Evolutionary conservation across 2,113 vertebrate species (phyloP).

Genomic region (Lutjanus erythropterus): DNA sequence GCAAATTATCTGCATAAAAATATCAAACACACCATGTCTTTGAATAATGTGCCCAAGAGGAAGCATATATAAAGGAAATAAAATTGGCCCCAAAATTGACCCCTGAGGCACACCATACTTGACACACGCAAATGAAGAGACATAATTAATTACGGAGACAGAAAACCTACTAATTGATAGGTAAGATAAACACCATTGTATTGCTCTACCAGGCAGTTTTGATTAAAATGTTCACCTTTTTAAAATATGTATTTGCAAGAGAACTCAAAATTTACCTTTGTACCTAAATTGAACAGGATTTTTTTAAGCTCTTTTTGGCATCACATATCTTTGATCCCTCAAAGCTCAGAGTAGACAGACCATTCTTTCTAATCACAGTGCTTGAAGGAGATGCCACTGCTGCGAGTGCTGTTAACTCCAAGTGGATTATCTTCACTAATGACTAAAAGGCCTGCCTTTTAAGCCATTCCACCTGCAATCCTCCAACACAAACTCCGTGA

Average conservation of each 20-base stretch:
- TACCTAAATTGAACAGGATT: slow-evolving; percentile 9
- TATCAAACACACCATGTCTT: too few relatives aligned
- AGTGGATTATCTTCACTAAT: slow-evolving; percentile 59
- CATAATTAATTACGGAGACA: too few relatives aligned
- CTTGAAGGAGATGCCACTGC: slow-evolving; percentile 40
- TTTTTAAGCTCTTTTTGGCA: neutral
- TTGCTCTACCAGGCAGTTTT: too few relatives aligned
- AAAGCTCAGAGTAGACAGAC: slow-evolving; percentile 17
- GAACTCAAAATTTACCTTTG: neutral
- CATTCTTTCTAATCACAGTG: slow-evolving; percentile 44
- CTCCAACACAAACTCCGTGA: slow-evolving; percentile 17
- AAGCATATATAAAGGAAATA: too few relatives aligned
- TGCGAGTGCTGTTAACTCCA: slow-evolving; percentile 32
- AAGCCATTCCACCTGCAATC: slow-evolving; percentile 49
- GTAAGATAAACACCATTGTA: too few relatives aligned
- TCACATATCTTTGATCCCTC: slow-evolving; percentile 19
- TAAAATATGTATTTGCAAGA: slow-evolving; percentile 5
- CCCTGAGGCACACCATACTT: too few relatives aligned
- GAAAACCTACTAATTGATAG: too few relatives aligned
- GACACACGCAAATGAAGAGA: too few relatives aligned
- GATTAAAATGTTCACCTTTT: neutral
- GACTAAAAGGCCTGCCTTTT: slow-evolving; percentile 35
- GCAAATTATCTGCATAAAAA: too few relatives aligned
- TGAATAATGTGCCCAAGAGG: too few relatives aligned
- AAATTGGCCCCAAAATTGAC: too few relatives aligned